phyloP scores from a whole-genome alignment of 2,113 vertebrate genomes.

The Cyanoramphus novaezelandiae region DNA sequence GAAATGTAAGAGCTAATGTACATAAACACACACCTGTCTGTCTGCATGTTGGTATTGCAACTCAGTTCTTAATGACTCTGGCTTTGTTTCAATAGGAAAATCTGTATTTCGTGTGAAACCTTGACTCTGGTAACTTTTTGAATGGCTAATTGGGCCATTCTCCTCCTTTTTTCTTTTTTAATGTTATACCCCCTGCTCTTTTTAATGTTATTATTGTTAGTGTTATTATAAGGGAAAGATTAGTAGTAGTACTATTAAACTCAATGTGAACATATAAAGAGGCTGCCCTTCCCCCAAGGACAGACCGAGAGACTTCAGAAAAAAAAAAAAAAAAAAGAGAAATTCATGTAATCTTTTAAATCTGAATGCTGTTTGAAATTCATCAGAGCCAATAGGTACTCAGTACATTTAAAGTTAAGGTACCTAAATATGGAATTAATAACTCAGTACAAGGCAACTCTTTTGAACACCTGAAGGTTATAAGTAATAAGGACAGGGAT shows the following conservation, averaged over 20 bases:
- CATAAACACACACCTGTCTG: not conserved
- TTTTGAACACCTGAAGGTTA: conserved; percentile 65
- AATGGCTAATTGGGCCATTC: not conserved
- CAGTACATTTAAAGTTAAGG: conserved; percentile 43
- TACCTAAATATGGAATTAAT: conserved; percentile 61
- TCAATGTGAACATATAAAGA: not conserved
- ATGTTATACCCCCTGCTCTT: not conserved
- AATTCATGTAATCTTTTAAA: conserved; percentile 2
- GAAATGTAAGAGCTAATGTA: not conserved
- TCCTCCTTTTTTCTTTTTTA: not conserved
- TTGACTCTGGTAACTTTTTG: not conserved
- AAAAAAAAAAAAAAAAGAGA: not conserved
- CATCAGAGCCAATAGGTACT: conserved; percentile 45
- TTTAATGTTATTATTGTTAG: not conserved
- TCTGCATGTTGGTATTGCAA: not conserved
- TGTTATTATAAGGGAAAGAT: not conserved
- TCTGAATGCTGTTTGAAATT: conserved; percentile 31
- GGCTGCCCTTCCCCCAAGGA: not conserved
- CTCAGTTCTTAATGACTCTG: not conserved
- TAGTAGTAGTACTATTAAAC: not conserved
- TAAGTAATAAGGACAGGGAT: conserved; percentile 22
- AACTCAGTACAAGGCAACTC: conserved; percentile 37
- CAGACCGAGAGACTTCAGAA: not conserved
- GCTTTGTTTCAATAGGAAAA: not conserved
- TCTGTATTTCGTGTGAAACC: not conserved